Evolutionary conservation across 53 echinoderm and acorn worm species (phyloP), one percentile per base, ranked within the genome.

Genomic region (Paelopatides confundens): DNA sequence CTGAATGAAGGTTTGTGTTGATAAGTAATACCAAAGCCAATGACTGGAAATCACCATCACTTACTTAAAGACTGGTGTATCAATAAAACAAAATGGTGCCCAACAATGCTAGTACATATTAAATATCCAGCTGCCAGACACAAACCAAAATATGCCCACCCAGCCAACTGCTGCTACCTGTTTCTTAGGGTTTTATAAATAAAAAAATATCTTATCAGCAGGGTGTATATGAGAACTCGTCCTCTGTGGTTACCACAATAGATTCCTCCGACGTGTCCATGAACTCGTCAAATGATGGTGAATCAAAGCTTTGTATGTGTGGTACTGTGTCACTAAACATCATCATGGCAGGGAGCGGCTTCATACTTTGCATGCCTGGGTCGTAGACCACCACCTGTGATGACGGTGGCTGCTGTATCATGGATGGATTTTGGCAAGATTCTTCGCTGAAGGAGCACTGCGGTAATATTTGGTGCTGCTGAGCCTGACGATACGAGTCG

Each of bases 381-480:
- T 53, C 79, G 14, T 53, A 53, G 27, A 83, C 27, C 36, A 29
- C 38, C 18, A 17, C 33, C 63, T 63, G 64, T 15, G 82, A 81
- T 14, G 34, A 30, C 15, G 27, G 76, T 17, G 13, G 39, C 76
- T 17, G 39, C 27, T 37, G 76, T 9, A 76, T 28, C 39, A 76
- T 76, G 76, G 76, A 76, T 38, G 76, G 76, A 76, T 76, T 67
- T 65, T 83, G 84, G 65, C 84, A 83, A 63, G 84, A 83, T 27
- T 63, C 63, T 31, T 96, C 96, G 24, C 86, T 90, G 69, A 94
- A 87, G 54, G 98, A 86, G 69, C 86, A 92, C 62, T 94, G 95
- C 69, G 98, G 98, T 71, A 96, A 92, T 74, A 98, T 89, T 33
- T 96, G 97, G 87, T 98, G 98, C 89, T 98, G 98, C 65, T 98